Percentiles rank a stretch among this genome's conserved stretches.
Evolutionary conservation across 30 jellyfish, hydroid and myxozoan species (phyloP).

Genomic region (Hydra vulgaris): DNA sequence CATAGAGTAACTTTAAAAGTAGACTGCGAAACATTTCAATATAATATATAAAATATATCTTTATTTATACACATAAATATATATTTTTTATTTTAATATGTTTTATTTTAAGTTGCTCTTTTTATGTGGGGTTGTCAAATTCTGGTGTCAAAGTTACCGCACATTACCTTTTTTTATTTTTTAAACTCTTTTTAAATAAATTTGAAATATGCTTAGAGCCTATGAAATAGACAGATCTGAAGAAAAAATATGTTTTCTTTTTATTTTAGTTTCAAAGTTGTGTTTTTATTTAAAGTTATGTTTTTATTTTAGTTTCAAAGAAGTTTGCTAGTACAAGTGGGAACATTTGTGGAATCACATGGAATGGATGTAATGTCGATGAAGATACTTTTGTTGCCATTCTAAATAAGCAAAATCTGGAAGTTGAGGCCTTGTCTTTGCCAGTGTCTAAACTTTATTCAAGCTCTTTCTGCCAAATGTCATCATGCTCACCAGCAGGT

Average conservation of each 20-base stretch:
- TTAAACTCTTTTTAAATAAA: background rate
- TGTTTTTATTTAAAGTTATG: background rate
- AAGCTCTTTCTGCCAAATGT: background rate
- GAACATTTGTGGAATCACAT: background rate
- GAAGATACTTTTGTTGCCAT: background rate
- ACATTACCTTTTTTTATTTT: background rate
- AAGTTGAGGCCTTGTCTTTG: background rate
- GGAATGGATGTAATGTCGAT: background rate
- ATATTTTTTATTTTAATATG: background rate
- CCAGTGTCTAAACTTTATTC: background rate
- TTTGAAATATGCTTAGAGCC: background rate
- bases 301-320: too few species aligned
- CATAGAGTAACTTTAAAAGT: background rate
- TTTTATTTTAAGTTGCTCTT: background rate
- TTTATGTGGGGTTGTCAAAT: background rate
- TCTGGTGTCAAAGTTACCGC: background rate
- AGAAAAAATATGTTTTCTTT: background rate
- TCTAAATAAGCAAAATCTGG: background rate
- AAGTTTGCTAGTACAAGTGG: background rate
- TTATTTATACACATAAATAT: background rate
- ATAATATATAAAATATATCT: background rate
- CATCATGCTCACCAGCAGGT: background rate
- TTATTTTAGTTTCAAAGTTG: background rate
- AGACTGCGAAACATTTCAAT: background rate
- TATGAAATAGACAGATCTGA: background rate